Conservation (phyloP, 2,888 invertebrate genomes). For the Ceriagrion tenellum region DNA sequence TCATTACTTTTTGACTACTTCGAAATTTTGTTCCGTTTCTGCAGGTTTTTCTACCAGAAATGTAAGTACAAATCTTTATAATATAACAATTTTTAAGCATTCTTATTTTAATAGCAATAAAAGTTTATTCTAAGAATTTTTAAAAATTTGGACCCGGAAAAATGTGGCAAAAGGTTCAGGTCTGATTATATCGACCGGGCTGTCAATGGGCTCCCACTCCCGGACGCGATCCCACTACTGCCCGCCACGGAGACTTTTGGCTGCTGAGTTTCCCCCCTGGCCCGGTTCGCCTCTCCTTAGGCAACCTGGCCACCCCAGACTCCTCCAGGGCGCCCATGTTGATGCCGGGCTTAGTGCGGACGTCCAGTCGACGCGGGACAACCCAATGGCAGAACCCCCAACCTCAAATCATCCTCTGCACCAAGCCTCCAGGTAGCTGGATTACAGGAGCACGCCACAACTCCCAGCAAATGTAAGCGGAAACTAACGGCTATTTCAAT, state of each 20-base stretch:
- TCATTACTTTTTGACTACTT: too few relatives aligned
- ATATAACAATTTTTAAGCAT: too few relatives aligned
- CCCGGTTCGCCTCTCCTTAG: conserved; percentile 99
- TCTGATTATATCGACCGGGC: conserved; percentile 90
- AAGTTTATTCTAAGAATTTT: too few relatives aligned
- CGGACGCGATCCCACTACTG: conserved; percentile 99
- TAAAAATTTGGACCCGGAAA: conserved; percentile 68
- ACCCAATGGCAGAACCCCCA: conserved; percentile 86
- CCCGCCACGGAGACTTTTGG: conserved; percentile 99
- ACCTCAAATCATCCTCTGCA: conserved; percentile 95
- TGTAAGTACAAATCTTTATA: too few relatives aligned
- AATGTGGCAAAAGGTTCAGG: conserved; percentile 83
- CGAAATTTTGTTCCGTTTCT: too few relatives aligned
- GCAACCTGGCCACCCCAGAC: conserved; percentile 93
- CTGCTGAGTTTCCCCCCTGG: conserved; percentile 99
- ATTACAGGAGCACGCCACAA: conserved; percentile 93
- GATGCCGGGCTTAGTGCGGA: conserved; percentile 98
- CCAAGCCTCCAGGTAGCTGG: conserved; percentile 97
- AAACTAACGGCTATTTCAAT: background rate
- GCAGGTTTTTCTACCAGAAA: too few relatives aligned
- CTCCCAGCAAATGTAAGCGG: conserved; percentile 84
- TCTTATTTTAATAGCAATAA: too few relatives aligned
- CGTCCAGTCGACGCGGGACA: conserved; percentile 92
- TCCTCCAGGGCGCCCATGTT: conserved; percentile 95
- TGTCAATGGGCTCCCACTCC: conserved; percentile 94